Evolutionary conservation across 1,140 invertebrate genomes (phyloP).

Genomic region (Macrobrachium nipponense): DNA sequence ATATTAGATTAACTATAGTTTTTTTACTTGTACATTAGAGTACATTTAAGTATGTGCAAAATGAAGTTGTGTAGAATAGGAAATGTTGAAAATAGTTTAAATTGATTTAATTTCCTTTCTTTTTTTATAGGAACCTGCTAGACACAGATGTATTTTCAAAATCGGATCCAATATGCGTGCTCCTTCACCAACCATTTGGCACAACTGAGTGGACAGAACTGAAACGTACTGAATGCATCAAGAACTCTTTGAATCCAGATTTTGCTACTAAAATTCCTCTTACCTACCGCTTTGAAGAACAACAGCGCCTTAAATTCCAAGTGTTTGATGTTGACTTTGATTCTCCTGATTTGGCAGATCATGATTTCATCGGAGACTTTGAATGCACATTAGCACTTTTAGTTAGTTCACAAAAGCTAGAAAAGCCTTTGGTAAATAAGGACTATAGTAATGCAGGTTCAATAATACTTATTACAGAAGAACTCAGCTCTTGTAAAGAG

Average conservation of each 20-base stretch:
- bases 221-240: constrained; percentile 74
- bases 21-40: no score
- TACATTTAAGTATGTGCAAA: no score
- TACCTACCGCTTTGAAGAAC: constrained; percentile 71
- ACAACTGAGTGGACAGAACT: constrained; percentile 72
- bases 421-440: constrained; percentile 66
- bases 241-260: constrained; percentile 74
- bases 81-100: not conserved
- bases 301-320: constrained; percentile 70
- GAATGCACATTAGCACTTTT: constrained; percentile 73
- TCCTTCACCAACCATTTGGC: constrained; percentile 71
- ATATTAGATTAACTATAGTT: no score
- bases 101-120: not conserved
- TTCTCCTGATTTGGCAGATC: constrained; percentile 70
- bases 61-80: no score
- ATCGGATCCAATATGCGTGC: constrained; percentile 76
- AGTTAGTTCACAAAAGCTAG: constrained; percentile 67
- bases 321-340: constrained; percentile 74
- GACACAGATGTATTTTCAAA: constrained; percentile 76
- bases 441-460: constrained; percentile 66
- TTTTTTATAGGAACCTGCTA: constrained; percentile 71
- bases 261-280: constrained; percentile 73
- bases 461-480: constrained; percentile 73
- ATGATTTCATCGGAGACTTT: constrained; percentile 74
- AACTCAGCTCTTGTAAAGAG: constrained; percentile 72